These are phyloP conservation scores for Gari tellinella DNA, from an alignment of 2,888 invertebrate genomes.

Conservation along the genomic window DNA sequence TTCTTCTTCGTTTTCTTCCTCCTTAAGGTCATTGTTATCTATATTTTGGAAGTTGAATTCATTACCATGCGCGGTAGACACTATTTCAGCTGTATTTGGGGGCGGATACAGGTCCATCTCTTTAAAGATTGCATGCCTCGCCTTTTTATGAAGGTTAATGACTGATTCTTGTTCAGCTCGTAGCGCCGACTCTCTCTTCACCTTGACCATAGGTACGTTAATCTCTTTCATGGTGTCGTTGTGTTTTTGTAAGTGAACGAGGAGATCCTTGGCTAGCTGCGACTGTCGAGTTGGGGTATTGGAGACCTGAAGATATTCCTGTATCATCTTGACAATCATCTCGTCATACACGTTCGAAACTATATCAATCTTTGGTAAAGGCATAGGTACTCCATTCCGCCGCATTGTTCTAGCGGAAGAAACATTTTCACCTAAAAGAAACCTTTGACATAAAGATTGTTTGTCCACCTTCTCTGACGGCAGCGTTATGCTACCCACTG, in stretches of 20 bases:
- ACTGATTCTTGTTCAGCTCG: constrained; percentile 2
- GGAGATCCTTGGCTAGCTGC: constrained; percentile 58
- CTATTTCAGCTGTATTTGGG: constrained; percentile 37
- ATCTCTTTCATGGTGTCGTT: constrained; percentile 49
- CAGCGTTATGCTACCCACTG: constrained; percentile 60
- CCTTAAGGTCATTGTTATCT: constrained; percentile 4
- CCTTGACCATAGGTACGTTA: constrained; percentile 17
- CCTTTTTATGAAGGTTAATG: constrained; percentile 13
- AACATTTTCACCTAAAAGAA: constrained; percentile 32
- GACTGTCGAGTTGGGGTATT: constrained; percentile 64
- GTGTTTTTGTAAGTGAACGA: constrained; percentile 60
- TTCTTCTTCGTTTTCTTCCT: constrained; percentile 13
- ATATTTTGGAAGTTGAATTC: background rate
- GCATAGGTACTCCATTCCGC: constrained; percentile 47
- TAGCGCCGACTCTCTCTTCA: constrained; percentile 1
- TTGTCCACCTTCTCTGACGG: constrained; percentile 46
- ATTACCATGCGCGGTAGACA: no score
- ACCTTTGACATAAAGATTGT: constrained; percentile 49
- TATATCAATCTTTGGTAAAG: constrained; percentile 76
- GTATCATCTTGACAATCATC: constrained; percentile 72
- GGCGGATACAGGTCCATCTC: no score
- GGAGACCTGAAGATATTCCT: constrained; percentile 67
- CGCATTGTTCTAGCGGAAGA: constrained; percentile 27
- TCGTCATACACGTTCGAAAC: constrained; percentile 74
- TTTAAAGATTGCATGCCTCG: background rate